Conservation (phyloP, 2,888 invertebrate species). For the Actias luna region DNA sequence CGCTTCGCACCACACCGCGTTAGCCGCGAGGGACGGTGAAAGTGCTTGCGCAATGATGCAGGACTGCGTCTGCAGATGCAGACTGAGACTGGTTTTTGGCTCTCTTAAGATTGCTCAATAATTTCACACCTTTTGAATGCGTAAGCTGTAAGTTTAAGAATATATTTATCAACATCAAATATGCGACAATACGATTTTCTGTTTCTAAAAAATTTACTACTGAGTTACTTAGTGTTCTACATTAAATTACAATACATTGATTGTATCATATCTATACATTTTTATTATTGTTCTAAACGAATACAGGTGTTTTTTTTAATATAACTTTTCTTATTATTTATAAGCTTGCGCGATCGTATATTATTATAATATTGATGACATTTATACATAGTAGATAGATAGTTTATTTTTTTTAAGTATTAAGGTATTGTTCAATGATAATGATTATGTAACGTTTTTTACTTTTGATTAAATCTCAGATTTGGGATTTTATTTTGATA, state of each 20-base stretch:
- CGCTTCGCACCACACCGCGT: neutral
- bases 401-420: no score
- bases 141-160: neutral
- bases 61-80: slow-evolving; percentile 48
- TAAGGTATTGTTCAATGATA: no score
- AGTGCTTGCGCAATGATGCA: slow-evolving; percentile 74
- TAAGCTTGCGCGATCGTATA: no score
- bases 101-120: slow-evolving; percentile 12
- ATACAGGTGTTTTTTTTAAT: no score
- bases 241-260: no score
- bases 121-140: neutral
- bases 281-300: neutral
- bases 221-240: neutral
- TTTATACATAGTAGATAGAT: no score
- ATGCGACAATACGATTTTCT: neutral
- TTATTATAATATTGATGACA: no score
- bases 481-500: neutral
- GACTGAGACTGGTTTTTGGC: slow-evolving; percentile 34
- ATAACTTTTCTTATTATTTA: no score
- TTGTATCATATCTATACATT: neutral
- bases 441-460: neutral
- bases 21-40: slow-evolving; percentile 57
- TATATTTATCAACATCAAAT: neutral
- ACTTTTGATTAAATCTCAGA: neutral
- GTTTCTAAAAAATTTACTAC: neutral